Evolutionary conservation across 2,888 invertebrate species (phyloP).

Genomic region (Cepaea hortensis): DNA sequence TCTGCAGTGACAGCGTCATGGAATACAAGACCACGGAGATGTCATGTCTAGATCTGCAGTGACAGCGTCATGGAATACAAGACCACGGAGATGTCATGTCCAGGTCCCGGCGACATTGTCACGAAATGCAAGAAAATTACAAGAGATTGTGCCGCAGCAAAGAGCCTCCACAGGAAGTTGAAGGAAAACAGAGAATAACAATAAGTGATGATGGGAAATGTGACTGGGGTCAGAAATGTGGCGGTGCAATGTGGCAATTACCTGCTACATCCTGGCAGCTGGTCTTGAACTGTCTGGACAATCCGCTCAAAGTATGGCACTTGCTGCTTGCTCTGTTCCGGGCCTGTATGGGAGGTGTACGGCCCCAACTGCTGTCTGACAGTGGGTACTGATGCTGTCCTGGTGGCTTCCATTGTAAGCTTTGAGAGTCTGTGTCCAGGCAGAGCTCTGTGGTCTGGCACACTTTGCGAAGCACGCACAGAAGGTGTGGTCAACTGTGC

Average conservation of each 20-base stretch:
- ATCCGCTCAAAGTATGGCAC: slow-evolving; percentile 14
- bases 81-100: too few species aligned
- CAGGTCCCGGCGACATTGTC: too few species aligned
- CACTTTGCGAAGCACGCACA: background rate
- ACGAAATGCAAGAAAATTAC: too few species aligned
- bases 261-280: slow-evolving; percentile 15
- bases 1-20: too few species aligned
- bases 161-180: too few species aligned
- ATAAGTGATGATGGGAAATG: too few species aligned
- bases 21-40: too few species aligned
- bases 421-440: background rate
- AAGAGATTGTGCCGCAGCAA: too few species aligned
- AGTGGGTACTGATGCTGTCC: background rate
- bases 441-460: background rate
- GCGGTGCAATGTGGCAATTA: background rate
- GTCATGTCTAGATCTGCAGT: too few species aligned
- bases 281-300: slow-evolving; percentile 23
- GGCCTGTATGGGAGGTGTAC: background rate
- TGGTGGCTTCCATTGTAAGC: background rate
- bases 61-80: too few species aligned
- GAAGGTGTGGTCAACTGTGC: background rate
- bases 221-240: too few species aligned
- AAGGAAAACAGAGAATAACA: too few species aligned
- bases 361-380: background rate
- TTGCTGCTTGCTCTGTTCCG: background rate